Conservation (phyloP, 2,888 invertebrate species). For the Xestia c-nigrum region DNA sequence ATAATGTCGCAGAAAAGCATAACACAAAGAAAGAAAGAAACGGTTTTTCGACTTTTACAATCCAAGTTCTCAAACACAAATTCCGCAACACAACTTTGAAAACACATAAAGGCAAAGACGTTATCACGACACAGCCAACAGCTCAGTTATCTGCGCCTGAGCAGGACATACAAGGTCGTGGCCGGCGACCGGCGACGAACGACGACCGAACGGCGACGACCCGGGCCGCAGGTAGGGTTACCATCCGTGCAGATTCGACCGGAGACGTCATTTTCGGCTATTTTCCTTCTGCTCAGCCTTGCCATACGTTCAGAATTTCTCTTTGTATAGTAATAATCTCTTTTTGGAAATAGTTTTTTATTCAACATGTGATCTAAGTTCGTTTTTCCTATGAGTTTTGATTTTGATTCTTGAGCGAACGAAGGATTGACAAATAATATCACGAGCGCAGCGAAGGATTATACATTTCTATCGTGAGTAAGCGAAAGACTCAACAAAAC, state of each 20-base stretch:
- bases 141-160: slow-evolving; percentile 50
- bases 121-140: slow-evolving; percentile 50
- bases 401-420: too few relatives aligned
- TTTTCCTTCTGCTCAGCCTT: too few relatives aligned
- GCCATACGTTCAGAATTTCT: too few relatives aligned
- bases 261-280: not conserved
- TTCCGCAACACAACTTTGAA: not conserved
- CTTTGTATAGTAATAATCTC: too few relatives aligned
- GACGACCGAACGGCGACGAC: slow-evolving; percentile 30
- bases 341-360: too few relatives aligned
- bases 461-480: too few relatives aligned
- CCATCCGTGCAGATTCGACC: not conserved
- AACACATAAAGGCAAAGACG: slow-evolving; percentile 41
- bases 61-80: not conserved
- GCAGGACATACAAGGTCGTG: slow-evolving; percentile 68
- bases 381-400: too few relatives aligned
- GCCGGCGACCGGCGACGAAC: slow-evolving; percentile 32
- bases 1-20: not conserved
- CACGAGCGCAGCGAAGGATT: too few relatives aligned
- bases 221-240: slow-evolving; percentile 18
- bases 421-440: too few relatives aligned
- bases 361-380: too few relatives aligned
- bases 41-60: not conserved
- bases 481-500: too few relatives aligned
- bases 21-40: too few relatives aligned